Evolutionary conservation across 2,888 invertebrate species (phyloP).

Genomic region (Oligia strigilis): DNA sequence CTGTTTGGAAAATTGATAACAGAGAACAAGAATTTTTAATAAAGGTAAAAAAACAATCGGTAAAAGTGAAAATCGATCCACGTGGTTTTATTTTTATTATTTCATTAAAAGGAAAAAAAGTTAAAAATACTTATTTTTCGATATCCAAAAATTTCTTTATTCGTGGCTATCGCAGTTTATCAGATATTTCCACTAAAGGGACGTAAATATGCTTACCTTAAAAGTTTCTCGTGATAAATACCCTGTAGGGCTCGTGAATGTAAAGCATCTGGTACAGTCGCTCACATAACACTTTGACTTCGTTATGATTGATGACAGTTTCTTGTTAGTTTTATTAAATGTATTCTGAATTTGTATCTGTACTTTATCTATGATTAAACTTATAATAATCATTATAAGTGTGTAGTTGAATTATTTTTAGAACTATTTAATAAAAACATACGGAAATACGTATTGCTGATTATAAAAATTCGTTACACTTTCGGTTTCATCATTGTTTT

Average conservation of each 20-base stretch:
- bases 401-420: not conserved
- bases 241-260: slow-evolving; percentile 76
- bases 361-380: not conserved
- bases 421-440: too few relatives aligned
- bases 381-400: not conserved
- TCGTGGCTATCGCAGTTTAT: slow-evolving; percentile 65
- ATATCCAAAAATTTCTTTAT: slow-evolving; percentile 4
- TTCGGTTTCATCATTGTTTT: not conserved
- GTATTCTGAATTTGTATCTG: not conserved
- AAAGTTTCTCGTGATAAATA: slow-evolving; percentile 84
- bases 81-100: not conserved
- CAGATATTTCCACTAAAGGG: slow-evolving; percentile 56
- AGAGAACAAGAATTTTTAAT: not conserved
- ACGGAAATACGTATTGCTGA: not conserved
- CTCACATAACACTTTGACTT: slow-evolving; percentile 41
- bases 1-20: slow-evolving; percentile 6
- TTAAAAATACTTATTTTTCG: not conserved
- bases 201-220: slow-evolving; percentile 82
- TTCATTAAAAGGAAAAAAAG: not conserved
- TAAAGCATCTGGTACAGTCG: slow-evolving; percentile 77
- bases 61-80: not conserved
- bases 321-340: slow-evolving; percentile 7
- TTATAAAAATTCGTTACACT: not conserved
- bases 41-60: too few relatives aligned
- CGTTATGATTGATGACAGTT: slow-evolving; percentile 26